Evolutionary conservation across 2,113 vertebrate species (phyloP), one percentile per base, ranked within the genome.

Genomic region (Arvicanthis niloticus): DNA sequence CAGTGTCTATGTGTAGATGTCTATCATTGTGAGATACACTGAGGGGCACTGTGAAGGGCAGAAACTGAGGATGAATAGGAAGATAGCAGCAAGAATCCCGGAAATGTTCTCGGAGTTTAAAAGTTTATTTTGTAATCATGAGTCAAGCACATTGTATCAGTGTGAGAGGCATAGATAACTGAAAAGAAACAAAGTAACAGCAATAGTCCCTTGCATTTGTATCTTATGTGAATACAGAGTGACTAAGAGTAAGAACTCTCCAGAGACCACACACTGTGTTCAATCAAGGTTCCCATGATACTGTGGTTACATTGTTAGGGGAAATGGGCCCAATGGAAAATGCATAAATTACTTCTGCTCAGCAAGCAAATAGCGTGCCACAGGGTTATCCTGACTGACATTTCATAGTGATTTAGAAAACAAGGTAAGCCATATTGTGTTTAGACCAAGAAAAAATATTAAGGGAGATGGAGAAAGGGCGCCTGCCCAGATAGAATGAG

Each of bases 361-460:
- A 68, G 1, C 29, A 65, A 68, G 29, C 24, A 89, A 56, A n/a
- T 67, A 31, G 8, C 21, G 29, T 67, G 22, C 1, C 26, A n/a
- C 6, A 68, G 73, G 81, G 77, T 92, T 24, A 70, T 26, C 4
- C 3, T 3, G n/a, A 40, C 10, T 4, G 6, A 24, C 56, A 6
- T 76, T 93, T 96, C 34, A 29, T 68, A 84, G 85, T 58, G 31
- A 45, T 37, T 70, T 92, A 70, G n/a, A 86, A 73, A 95, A n/a
- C 0, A 58, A 90, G 62, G 76, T 97, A 95, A 95, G 89, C 91
- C n/a, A 70, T 77, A 42, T n/a, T 6, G 60, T 58, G 15, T 5
- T 75, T 76, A 77, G 8, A 13, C 65, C 89, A 48, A 80, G 56
- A 65, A 80, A 95, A 73, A 62, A 19, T 60, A 65, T 5, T 40